Evolutionary conservation across 2,113 vertebrate species (phyloP), one percentile per base, ranked within the genome.

Genomic region (Eulacestoma nigropectus): DNA sequence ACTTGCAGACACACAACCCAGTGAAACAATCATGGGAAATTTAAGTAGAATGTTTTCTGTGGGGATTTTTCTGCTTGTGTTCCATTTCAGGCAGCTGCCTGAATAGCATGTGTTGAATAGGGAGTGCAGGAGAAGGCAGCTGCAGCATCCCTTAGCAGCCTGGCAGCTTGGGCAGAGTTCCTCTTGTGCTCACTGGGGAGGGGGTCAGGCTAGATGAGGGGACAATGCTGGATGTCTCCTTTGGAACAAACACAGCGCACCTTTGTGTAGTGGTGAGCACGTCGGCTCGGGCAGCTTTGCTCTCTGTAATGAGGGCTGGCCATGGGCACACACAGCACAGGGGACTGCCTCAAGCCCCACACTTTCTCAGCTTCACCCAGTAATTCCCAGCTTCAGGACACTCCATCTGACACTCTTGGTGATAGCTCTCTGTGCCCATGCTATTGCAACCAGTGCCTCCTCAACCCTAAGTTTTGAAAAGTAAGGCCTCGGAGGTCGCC

Each of bases 31-130:
- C 15, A 35, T 0, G 5, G 39, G 63, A 76, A 90, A 90, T 91
- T 46, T 37, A 80, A 86, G 56, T 47, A 17, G 60, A 84, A 65
- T 70, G 67, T 62, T 79, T 96, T 91, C 67, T 73, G 63, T 18
- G 42, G 33, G 63, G n/a, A 46, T 73, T 88, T 93, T 81, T 74
- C 65, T 59, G 47, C 25, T 15, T 44, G 9, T 46, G 57, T 65
- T 88, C n/a, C 55, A 33, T 93, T 85, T 92, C 33, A 73, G 70
- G 72, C 0, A 1, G 33, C 72, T 62, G 88, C 63, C 72, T 74
- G 72, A 75, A 62, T 15, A 73, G 70, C 4, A 5, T 50, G 46
- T 79, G 57, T 76, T 92, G 63, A 77, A 60, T 72, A 20, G 33
- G 27, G 39, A 60, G 23, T 37, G 33, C 19, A 39, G 64, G 64